A percentile compares a stretch with the other conserved stretches of the same genome.
phyloP scores from a whole-genome alignment of 2,113 vertebrate species.

The Herpetotheres cachinnans region DNA sequence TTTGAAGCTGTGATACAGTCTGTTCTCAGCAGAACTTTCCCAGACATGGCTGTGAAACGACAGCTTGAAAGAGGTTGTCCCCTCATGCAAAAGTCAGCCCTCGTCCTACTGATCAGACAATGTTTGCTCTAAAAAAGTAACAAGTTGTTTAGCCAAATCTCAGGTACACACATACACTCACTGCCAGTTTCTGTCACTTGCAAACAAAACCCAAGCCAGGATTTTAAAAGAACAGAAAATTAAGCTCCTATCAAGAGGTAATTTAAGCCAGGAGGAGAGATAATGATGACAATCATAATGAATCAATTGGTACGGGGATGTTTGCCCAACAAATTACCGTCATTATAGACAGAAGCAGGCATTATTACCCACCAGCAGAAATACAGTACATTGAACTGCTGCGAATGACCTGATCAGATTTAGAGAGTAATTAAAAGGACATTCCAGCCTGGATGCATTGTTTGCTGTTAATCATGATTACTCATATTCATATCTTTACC shows the following conservation, averaged over 20 bases:
- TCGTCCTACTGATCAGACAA: background rate
- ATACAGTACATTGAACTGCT: background rate
- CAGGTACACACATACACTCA: background rate
- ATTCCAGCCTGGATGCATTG: background rate
- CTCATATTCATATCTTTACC: conserved; percentile 20
- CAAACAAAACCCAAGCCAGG: conserved; percentile 1
- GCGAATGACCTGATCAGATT: background rate
- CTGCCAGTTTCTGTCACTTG: background rate
- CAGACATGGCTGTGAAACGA: background rate
- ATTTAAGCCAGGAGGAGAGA: conserved; percentile 37
- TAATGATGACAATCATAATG: background rate
- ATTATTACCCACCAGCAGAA: conserved; percentile 30
- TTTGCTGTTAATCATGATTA: conserved; percentile 33
- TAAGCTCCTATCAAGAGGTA: conserved; percentile 26
- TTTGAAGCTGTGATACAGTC: background rate
- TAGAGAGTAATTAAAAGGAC: conserved; percentile 45
- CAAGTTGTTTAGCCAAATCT: background rate
- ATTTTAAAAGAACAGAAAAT: conserved; percentile 8
- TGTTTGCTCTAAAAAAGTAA: background rate
- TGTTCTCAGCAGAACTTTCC: background rate
- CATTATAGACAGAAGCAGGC: background rate
- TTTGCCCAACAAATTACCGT: conserved; percentile 57
- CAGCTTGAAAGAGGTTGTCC: background rate
- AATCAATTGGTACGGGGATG: conserved; percentile 13
- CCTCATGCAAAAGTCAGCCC: background rate